These are phyloP conservation scores for Ivindomyrus marchei DNA, from an alignment of 2,113 vertebrate species.

Conservation along the genomic window DNA sequence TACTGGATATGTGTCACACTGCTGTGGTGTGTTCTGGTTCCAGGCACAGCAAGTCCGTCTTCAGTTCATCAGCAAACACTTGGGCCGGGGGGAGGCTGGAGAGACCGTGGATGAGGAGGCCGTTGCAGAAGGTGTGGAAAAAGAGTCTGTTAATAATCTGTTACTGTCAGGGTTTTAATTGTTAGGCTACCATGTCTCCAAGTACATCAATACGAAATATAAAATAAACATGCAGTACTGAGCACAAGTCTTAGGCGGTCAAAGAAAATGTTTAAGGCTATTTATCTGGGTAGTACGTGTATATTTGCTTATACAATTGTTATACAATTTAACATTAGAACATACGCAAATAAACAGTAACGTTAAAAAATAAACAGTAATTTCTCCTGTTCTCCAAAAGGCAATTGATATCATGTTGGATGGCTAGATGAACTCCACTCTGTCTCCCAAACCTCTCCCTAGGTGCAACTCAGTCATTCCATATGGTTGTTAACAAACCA, in stretches of 20 bases:
- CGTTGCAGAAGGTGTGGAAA: constrained; percentile 20
- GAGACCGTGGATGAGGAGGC: constrained; percentile 38
- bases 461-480: neutral
- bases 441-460: neutral
- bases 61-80: constrained; percentile 54
- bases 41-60: constrained; percentile 69
- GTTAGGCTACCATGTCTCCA: neutral
- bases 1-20: neutral
- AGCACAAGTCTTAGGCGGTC: neutral
- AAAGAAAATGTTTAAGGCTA: neutral
- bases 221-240: neutral
- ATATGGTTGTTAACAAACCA: neutral
- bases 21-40: constrained; percentile 18
- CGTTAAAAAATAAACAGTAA: neutral
- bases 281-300: neutral
- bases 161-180: neutral
- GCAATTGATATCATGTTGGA: neutral
- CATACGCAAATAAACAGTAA: neutral
- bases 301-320: neutral
- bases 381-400: neutral
- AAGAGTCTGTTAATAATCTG: neutral
- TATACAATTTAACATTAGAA: neutral
- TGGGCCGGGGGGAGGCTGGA: constrained; percentile 26
- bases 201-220: neutral
- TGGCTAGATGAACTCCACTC: neutral